Conservation (phyloP, 2,888 invertebrate genomes). For the Callyntrura sp. region DNA sequence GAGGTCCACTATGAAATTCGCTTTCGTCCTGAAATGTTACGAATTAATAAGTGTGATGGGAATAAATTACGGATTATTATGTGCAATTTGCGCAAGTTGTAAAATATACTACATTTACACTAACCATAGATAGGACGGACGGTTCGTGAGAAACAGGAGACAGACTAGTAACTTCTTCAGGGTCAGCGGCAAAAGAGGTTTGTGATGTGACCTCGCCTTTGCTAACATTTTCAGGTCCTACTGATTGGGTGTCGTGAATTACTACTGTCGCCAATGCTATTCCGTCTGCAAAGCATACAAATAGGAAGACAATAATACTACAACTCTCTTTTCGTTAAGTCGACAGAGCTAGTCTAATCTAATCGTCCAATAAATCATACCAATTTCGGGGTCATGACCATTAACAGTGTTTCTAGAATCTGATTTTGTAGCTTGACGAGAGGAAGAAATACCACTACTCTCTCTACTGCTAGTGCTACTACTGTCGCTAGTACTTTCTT, state of each 20-base stretch:
- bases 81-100: not conserved
- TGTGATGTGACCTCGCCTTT: constrained; percentile 61
- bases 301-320: not conserved
- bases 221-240: constrained; percentile 29
- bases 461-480: constrained; percentile 85
- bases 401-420: constrained; percentile 78
- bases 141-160: constrained; percentile 82
- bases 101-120: not conserved
- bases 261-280: constrained; percentile 76
- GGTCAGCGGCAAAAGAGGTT: constrained; percentile 74
- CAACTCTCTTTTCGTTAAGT: not conserved
- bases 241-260: constrained; percentile 67
- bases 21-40: constrained; percentile 70
- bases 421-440: constrained; percentile 75
- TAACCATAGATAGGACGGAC: constrained; percentile 81
- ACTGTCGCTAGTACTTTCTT: constrained; percentile 92
- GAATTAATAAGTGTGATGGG: no score
- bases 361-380: constrained; percentile 54
- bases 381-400: constrained; percentile 73
- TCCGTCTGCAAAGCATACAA: constrained; percentile 55
- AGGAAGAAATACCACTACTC: constrained; percentile 70
- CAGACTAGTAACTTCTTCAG: constrained; percentile 81
- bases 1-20: constrained; percentile 66
- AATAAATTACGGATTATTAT: not conserved
- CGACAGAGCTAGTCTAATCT: not conserved